phyloP scores from a whole-genome alignment of 2,113 vertebrate species.

The Neolamprologus falcicula region DNA sequence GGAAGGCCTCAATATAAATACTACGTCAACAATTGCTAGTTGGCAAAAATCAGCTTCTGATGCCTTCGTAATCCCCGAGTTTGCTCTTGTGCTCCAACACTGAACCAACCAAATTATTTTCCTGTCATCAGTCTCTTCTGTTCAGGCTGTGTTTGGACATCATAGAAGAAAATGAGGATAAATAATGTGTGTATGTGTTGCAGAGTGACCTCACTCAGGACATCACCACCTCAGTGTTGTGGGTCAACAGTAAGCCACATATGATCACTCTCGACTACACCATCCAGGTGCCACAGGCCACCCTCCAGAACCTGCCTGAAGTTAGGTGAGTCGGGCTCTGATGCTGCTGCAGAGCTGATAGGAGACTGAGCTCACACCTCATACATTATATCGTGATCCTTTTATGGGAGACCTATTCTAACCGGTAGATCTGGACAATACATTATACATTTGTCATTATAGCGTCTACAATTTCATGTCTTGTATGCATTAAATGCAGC shows the following conservation, averaged over 20 bases:
- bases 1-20: background rate
- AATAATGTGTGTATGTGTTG: accelerated
- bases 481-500: background rate
- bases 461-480: background rate
- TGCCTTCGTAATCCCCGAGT: background rate
- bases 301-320: constrained; percentile 58
- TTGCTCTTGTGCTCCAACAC: background rate
- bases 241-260: constrained; percentile 88
- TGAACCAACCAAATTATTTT: background rate
- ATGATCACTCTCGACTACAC: constrained; percentile 99
- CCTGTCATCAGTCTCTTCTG: background rate
- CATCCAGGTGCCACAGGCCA: constrained; percentile 74
- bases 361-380: background rate
- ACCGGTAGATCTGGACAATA: background rate
- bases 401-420: background rate
- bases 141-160: background rate
- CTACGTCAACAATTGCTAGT: constrained; percentile 10
- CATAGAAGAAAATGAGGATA: background rate
- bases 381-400: background rate
- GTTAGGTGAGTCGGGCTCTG: constrained; percentile 75
- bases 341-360: background rate
- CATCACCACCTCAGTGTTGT: constrained; percentile 90
- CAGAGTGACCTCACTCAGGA: constrained; percentile 93
- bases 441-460: background rate
- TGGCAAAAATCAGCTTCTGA: constrained; percentile 13